Evolutionary conservation across 2,797 vertebrate genomes (phyloP).

Genomic region (Oreochromis grahami): DNA sequence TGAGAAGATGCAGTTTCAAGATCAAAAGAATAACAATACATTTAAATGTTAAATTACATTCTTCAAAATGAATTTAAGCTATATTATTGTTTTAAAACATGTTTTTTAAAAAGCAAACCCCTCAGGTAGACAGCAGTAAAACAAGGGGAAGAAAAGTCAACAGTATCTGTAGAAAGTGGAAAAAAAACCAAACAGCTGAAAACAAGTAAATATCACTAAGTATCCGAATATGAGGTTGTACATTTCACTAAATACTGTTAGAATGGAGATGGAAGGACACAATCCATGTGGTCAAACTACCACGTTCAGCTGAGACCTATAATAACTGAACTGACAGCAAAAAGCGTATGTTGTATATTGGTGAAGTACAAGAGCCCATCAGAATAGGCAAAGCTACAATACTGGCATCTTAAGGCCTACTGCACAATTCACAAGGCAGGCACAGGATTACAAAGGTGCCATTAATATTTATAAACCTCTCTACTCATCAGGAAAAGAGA

Average conservation of each 20-base stretch:
- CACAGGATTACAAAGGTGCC: constrained; percentile 9
- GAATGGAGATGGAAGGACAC: background rate
- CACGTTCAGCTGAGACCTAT: constrained; percentile 34
- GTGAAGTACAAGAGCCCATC: constrained; percentile 7
- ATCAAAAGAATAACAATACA: background rate
- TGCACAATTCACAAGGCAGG: constrained; percentile 20
- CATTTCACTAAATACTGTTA: constrained; percentile 13
- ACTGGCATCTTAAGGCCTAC: constrained; percentile 47
- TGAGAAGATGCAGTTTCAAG: background rate
- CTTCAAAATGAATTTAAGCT: background rate
- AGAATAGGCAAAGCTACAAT: constrained; percentile 5
- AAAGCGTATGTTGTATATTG: background rate
- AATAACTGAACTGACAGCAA: constrained; percentile 15
- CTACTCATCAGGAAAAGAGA: background rate
- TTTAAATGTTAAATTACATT: background rate
- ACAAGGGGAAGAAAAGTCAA: background rate
- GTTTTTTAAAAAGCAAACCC: background rate
- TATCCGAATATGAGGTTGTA: constrained; percentile 9
- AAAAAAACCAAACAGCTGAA: background rate
- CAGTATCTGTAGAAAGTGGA: background rate
- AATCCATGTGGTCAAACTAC: constrained; percentile 24
- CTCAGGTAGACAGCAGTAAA: background rate
- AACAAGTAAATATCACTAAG: constrained; percentile 14
- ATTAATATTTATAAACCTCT: background rate
- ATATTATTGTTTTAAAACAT: background rate